Percentiles rank a stretch among this genome's conserved stretches.
Conservation (phyloP, 2,113 vertebrate species). For the Engystomops pustulosus region DNA sequence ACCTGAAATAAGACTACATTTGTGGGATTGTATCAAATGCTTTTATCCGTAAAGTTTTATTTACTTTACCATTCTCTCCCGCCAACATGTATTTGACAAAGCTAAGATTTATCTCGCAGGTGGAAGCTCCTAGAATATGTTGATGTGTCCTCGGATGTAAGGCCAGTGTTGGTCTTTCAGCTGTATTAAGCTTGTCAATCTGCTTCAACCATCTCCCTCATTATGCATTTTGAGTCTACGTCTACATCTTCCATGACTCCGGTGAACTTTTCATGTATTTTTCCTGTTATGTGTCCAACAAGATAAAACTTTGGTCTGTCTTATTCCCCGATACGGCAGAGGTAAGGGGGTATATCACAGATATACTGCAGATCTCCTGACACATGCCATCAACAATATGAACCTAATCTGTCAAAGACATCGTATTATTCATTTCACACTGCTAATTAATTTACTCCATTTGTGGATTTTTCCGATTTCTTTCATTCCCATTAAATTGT, state of each 20-base stretch:
- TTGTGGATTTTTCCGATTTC: conserved; percentile 2
- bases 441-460: conserved; percentile 31
- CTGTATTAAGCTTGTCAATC: not conserved
- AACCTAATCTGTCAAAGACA: conserved; percentile 8
- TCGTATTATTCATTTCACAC: not conserved
- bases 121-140: too few species aligned
- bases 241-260: not conserved
- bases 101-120: too few species aligned
- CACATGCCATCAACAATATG: not conserved
- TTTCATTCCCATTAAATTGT: conserved; percentile 29
- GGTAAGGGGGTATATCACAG: not conserved
- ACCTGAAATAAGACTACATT: too few species aligned
- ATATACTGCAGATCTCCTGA: not conserved
- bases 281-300: not conserved
- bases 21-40: too few species aligned
- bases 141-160: not conserved
- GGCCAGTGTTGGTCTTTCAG: not conserved
- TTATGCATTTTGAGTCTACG: conserved; percentile 33
- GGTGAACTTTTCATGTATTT: conserved; percentile 25
- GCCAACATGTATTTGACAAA: too few species aligned
- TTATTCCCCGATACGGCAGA: not conserved
- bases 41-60: too few species aligned
- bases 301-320: not conserved
- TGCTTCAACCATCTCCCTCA: not conserved
- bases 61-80: too few species aligned